Base-by-base conservation (phyloP, 1,140 invertebrate genomes). In the Zophobas atratus region DNA sequence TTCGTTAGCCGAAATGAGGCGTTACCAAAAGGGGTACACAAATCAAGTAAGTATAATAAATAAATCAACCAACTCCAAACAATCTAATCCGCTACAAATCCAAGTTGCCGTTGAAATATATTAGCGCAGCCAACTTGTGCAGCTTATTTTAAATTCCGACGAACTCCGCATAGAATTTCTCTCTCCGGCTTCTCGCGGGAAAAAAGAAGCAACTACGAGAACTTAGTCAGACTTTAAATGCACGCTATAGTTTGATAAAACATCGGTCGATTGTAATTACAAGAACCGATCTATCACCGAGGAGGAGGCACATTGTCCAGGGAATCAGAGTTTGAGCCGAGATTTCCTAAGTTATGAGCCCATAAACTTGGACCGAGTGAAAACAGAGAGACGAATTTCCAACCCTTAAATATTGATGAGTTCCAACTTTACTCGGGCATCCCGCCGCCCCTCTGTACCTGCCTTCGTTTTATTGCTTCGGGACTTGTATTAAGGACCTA, bases 291-390 rank as follows among this genome's bases (percentile, higher is more conserved):
- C 75, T 79, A 71, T 79, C 78, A 71, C 48, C n/a, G 67, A 56
- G 39, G 73, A 72, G 78, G 78, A 76, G 74, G 63, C 74, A 38
- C 78, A 76, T 79, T 79, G 78, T 79, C 78, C 74, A 56, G 74
- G 78, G 67, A 79, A 76, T 79, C 78, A 72, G 77, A 78, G 74
- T 79, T 79, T 79, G 49, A 76, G 74, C 76, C 74, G 78, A 76
- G 78, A 79, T 79, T 79, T 76, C 74, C 78, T 76, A 79, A 79
- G 74, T 79, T 79, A 79, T 79, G 77, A 63, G 74, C 73, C 78
- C 63, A 76, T 79, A 79, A 79, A 76, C 63, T 79, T 71, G 33
- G 53, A 76, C 53, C 57, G 74, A 71, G 74, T 79, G 74, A 79
- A 79, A 79, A 79, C 78, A 79, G 78, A 76, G 78, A 76, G 78